Evolutionary conservation across 2,113 vertebrate genomes (phyloP), one percentile per base, ranked within the genome.

Genomic region (Micronycteris hirsuta): DNA sequence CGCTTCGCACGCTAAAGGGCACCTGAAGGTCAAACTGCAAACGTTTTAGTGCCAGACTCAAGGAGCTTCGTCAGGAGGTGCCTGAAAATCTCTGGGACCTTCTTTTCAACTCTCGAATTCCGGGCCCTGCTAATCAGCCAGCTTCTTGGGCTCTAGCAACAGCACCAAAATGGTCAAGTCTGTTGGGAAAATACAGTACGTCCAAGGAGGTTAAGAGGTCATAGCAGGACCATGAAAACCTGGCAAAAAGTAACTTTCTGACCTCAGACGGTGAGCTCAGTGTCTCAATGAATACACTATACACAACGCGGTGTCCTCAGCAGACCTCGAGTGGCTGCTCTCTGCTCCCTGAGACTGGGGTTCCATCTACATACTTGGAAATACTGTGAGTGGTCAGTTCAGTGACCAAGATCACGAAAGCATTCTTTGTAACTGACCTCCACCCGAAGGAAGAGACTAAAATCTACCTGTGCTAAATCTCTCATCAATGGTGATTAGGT

Each of bases 1-100:
- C 43, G 78, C 90, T 98, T 98, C 95, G 98, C 99, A 99, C 95
- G 97, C 98, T 98, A 99, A 98, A 98, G 98, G 98, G 98, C 96
- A 98, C 89, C 47, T 26, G 10, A 95, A 97, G 96, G 97, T 94
- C 97, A 97, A 90, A 28, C 4, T 43, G 43, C 65, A 94, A 94
- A 49, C 58, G 7, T 31, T 77, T 70, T 84, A 83, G 76, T 38
- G 33, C 41, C 36, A 58, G 76, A 31, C 28, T 84, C 56, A 36
- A 67, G 0, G 2, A 14, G 26, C 15, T 89, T 67, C 15, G 0
- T 28, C 47, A 95, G 38, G 63, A 91, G 58, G 68, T 43, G 58
- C 7, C 38, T 63, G 15, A 8, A 7, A 94, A 67, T 20, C 81
- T 5, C 41, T 71, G 24, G 70, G 54, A 33, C 3, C 0, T 10